These are phyloP conservation scores for Parauchenoglanis ngamensis DNA, from an alignment of 2,797 vertebrate species.

Conservation along the genomic window DNA sequence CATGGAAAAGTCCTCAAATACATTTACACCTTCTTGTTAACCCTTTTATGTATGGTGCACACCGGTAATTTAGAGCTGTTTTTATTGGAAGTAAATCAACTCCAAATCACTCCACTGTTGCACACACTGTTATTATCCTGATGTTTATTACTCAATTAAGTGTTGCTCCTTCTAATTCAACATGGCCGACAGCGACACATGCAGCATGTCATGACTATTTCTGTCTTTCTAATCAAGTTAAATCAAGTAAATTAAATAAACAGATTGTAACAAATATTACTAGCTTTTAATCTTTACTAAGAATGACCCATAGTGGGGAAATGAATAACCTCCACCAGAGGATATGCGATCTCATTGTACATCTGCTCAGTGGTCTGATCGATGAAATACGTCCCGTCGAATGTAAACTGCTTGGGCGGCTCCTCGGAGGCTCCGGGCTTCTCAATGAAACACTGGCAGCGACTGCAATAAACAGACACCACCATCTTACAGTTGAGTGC, in stretches of 20 bases:
- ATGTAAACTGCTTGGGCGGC: conserved; percentile 88
- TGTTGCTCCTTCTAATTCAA: neutral
- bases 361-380: conserved; percentile 85
- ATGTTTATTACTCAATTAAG: neutral
- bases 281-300: neutral
- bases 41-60: neutral
- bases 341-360: conserved; percentile 87
- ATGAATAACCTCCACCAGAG: conserved; percentile 82
- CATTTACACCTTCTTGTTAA: neutral
- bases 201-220: neutral
- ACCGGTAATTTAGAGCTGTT: neutral
- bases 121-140: neutral
- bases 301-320: neutral
- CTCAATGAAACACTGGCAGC: conserved; percentile 83
- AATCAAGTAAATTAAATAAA: neutral
- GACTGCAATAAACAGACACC: conserved; percentile 72
- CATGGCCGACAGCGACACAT: neutral
- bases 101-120: neutral
- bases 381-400: conserved; percentile 82
- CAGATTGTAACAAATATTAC: neutral
- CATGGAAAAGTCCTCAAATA: conserved; percentile 18
- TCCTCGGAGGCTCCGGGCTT: conserved; percentile 72
- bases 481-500: conserved; percentile 74
- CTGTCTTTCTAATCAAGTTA: neutral
- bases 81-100: neutral